A percentile compares a stretch with the other conserved stretches of the same genome.
Conservation (phyloP, 2,113 vertebrate genomes). For the Butorides virescens region DNA sequence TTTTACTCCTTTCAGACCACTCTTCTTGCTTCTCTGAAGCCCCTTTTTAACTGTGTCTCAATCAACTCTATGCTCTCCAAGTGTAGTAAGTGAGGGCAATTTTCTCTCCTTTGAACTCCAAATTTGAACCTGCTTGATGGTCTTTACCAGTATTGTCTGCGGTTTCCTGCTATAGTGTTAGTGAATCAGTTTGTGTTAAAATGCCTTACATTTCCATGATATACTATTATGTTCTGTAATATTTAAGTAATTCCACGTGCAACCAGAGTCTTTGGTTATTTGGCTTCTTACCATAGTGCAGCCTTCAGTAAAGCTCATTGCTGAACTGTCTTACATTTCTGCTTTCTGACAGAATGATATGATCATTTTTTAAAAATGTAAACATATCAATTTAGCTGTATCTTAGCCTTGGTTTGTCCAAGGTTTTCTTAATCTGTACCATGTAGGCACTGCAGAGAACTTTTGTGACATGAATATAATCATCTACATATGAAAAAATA, state of each 20-base stretch:
- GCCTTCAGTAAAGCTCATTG: background rate
- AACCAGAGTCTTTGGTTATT: background rate
- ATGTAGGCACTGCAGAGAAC: background rate
- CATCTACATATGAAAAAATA: background rate
- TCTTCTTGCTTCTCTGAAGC: background rate
- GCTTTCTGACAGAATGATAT: background rate
- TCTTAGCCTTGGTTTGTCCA: background rate
- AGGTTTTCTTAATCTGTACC: background rate
- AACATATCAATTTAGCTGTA: background rate
- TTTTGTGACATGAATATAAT: background rate
- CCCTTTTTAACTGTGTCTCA: background rate
- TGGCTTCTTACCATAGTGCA: background rate
- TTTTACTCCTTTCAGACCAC: background rate
- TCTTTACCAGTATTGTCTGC: background rate
- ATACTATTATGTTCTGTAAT: background rate
- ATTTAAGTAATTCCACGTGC: background rate
- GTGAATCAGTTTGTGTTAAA: background rate
- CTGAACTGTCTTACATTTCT: background rate
- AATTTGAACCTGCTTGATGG: background rate
- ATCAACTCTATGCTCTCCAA: background rate
- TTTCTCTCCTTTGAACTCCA: background rate
- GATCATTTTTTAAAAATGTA: background rate
- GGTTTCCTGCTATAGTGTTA: background rate
- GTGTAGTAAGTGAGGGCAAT: fast-evolving
- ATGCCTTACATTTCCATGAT: background rate